Evolutionary conservation across 2,113 vertebrate species (phyloP), one percentile per base, ranked within the genome.

Genomic region (Shinisaurus crocodilurus): DNA sequence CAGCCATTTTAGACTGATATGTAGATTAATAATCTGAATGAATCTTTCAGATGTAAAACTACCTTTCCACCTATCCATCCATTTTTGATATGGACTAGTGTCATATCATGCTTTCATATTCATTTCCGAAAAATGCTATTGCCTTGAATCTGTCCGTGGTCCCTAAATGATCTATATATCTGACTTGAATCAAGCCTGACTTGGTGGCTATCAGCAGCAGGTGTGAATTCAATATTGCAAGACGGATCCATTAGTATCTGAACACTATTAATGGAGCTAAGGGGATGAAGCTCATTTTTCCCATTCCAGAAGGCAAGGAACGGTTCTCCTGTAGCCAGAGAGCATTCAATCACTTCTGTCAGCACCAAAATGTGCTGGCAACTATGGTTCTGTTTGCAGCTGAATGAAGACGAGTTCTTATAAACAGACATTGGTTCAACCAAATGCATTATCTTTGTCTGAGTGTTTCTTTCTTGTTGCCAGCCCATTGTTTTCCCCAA

Each of bases 211-310:
- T 91, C n/a, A n/a, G n/a, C 75, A 92, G 79, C 54, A 95, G 87
- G 81, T 93, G 16, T 86, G 92, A 95, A 92, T 90, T 95, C 90
- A 96, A 83, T 93, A 94, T 95, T 20, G 1, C 54, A 94, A 90
- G 81, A 94, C 13, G 40, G 92, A 86, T 91, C 60, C 86, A 95
- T 94, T 96, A 92, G 50, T 92, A 89, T 50, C 82, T 94, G 94
- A 96, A 95, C 88, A 91, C 40, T 94, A 93, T 91, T 94, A 95
- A 92, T 23, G 92, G 37, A 92, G 48, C 87, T 75, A 29, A 93
- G 45, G 43, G 82, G 18, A 86, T 88, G 48, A 93, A 87, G 69
- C 43, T 89, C 27, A 87, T 90, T 94, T 96, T 95, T 89, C 90
- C 54, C 82, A 32, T 76, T 77, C 29, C 45, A 90, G 50, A 34